These are phyloP conservation scores for Macrotrachela quadricornifera DNA, from an alignment of 1,140 invertebrate genomes.

Conservation along the genomic window DNA sequence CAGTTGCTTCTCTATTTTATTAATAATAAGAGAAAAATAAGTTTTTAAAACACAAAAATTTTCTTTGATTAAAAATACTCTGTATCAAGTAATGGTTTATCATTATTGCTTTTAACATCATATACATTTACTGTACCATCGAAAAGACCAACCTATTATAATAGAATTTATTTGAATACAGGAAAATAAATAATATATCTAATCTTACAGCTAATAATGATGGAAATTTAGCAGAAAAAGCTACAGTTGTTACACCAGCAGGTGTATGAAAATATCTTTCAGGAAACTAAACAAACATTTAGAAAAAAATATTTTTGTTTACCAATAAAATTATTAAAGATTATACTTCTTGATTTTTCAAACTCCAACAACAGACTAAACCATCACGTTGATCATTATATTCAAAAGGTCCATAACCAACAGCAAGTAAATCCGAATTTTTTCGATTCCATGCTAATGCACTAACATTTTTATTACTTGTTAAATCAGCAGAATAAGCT, in stretches of 20 bases:
- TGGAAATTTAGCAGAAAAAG: constrained; percentile 24
- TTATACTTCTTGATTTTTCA: constrained; percentile 25
- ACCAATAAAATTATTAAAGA: too few species aligned
- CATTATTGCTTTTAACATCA: constrained; percentile 19
- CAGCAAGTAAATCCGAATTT: constrained; percentile 27
- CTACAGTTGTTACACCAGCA: constrained; percentile 23
- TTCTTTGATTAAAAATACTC: constrained; percentile 7
- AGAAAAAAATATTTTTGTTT: too few species aligned
- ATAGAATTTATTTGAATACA: too few species aligned
- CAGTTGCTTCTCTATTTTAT: too few species aligned
- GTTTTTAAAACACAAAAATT: background rate
- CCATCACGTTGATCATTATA: constrained; percentile 25
- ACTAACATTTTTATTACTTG: constrained; percentile 24
- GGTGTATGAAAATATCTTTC: constrained; percentile 22
- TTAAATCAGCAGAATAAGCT: constrained; percentile 21
- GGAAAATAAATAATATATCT: too few species aligned
- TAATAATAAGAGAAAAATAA: too few species aligned
- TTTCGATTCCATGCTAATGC: constrained; percentile 27
- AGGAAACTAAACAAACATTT: constrained; percentile 14
- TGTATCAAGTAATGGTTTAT: constrained; percentile 25
- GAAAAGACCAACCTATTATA: constrained; percentile 19
- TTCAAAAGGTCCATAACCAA: constrained; percentile 31
- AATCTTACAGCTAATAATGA: constrained; percentile 18
- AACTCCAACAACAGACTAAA: constrained; percentile 28
- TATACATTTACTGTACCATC: constrained; percentile 28